Evolutionary conservation across 2,113 vertebrate species (phyloP).

Genomic region (Mormyrus iriodes): DNA sequence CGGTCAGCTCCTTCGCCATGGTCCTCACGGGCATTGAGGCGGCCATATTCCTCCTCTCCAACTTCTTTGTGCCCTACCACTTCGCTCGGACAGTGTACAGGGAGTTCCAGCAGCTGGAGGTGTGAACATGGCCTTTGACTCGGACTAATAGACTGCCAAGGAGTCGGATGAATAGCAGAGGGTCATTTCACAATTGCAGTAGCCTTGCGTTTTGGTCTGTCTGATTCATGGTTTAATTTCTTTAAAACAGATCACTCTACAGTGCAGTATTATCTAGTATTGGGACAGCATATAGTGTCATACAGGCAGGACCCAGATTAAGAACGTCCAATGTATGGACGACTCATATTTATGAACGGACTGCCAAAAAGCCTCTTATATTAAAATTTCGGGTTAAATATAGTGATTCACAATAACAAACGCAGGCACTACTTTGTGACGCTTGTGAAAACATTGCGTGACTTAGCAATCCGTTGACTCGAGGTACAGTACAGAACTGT

Average conservation of each 20-base stretch:
- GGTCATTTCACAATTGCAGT: background rate
- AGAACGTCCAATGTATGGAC: background rate
- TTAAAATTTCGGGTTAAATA: background rate
- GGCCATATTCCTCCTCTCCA: conserved; percentile 51
- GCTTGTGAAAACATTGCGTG: background rate
- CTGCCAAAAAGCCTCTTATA: background rate
- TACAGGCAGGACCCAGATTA: background rate
- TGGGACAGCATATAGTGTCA: background rate
- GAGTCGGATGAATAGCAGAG: background rate
- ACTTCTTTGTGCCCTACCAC: conserved; percentile 62
- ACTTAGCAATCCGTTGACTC: no score
- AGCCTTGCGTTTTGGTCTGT: background rate
- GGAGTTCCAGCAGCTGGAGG: conserved; percentile 62
- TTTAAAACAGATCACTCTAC: background rate
- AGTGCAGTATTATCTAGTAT: background rate
- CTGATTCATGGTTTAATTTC: background rate
- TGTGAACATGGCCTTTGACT: conserved; percentile 33
- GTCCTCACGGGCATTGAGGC: conserved; percentile 51
- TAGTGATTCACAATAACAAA: background rate
- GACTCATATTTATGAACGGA: background rate
- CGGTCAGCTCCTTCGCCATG: conserved; percentile 53
- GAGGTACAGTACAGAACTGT: no score
- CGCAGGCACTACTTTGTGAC: background rate
- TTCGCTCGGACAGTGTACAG: conserved; percentile 55
- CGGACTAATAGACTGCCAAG: background rate